Conservation (phyloP, 2,888 invertebrate genomes). For the Pseudococcus viburni region DNA sequence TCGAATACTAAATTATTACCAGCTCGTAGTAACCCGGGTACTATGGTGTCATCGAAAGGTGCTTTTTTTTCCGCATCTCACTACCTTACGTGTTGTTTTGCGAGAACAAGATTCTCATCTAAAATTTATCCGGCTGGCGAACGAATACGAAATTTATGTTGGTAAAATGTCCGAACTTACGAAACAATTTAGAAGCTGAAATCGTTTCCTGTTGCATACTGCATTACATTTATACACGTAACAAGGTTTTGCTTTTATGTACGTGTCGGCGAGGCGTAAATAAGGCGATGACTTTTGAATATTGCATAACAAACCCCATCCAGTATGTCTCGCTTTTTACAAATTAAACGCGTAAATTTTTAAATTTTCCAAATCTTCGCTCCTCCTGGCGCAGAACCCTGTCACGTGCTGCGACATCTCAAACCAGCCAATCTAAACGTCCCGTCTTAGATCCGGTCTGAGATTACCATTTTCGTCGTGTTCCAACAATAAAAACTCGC, state of each 20-base stretch:
- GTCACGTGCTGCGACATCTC: not conserved
- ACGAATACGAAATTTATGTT: conserved; percentile 38
- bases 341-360: conserved; percentile 17
- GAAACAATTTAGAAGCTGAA: conserved; percentile 19
- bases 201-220: conserved; percentile 7
- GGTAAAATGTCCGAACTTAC: conserved; percentile 40
- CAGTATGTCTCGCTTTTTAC: not conserved
- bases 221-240: conserved; percentile 24
- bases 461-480: not conserved
- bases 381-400: not conserved
- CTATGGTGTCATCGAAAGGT: conserved; percentile 38
- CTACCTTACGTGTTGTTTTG: not conserved
- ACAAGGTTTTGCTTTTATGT: conserved; percentile 36
- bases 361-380: not conserved
- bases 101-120: conserved; percentile 21
- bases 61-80: conserved; percentile 7
- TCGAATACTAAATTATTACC: conserved; percentile 63
- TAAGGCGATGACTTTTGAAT: not conserved
- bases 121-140: conserved; percentile 27
- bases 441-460: not conserved
- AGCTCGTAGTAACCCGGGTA: conserved; percentile 16
- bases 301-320: not conserved
- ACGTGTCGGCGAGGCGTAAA: not conserved
- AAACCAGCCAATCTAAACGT: not conserved
- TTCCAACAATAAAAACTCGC: not conserved